Evolutionary conservation across 2,797 vertebrate species (phyloP).

Genomic region (Tenualosa ilisha): DNA sequence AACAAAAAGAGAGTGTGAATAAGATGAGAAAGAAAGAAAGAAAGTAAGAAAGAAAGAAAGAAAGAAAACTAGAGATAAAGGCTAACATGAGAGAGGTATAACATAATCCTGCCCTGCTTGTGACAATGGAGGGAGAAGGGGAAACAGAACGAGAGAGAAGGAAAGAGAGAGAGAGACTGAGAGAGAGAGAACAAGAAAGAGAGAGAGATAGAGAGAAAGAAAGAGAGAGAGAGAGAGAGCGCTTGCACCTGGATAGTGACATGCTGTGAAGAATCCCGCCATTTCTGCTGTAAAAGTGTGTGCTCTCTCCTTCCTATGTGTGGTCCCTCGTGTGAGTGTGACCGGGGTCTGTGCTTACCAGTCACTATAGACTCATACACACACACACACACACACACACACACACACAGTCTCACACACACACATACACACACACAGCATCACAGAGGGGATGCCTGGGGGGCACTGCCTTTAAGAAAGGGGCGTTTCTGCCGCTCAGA

Average conservation of each 20-base stretch:
- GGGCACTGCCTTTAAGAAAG: conserved; percentile 47
- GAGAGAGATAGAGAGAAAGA: background rate
- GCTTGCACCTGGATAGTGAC: conserved; percentile 64
- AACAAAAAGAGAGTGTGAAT: background rate
- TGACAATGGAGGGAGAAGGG: background rate
- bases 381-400: background rate
- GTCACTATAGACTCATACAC: background rate
- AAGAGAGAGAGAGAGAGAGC: conserved; percentile 1
- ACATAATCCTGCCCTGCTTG: too few species aligned
- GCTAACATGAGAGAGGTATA: background rate
- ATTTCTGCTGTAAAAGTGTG: conserved; percentile 46
- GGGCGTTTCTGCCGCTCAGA: conserved; percentile 62
- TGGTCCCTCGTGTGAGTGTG: conserved; percentile 5
- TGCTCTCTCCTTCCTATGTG: background rate
- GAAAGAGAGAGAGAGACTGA: background rate
- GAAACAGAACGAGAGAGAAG: background rate
- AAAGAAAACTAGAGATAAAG: background rate
- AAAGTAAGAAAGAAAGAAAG: background rate
- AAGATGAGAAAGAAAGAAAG: background rate
- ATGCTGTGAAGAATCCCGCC: conserved; percentile 63
- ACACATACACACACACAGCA: background rate
- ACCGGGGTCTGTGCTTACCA: background rate
- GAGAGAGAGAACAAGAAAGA: background rate
- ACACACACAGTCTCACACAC: too few species aligned
- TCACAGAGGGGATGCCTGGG: conserved; percentile 47